Evolutionary conservation across 2,113 vertebrate genomes (phyloP).

Genomic region (Scolopax mira): DNA sequence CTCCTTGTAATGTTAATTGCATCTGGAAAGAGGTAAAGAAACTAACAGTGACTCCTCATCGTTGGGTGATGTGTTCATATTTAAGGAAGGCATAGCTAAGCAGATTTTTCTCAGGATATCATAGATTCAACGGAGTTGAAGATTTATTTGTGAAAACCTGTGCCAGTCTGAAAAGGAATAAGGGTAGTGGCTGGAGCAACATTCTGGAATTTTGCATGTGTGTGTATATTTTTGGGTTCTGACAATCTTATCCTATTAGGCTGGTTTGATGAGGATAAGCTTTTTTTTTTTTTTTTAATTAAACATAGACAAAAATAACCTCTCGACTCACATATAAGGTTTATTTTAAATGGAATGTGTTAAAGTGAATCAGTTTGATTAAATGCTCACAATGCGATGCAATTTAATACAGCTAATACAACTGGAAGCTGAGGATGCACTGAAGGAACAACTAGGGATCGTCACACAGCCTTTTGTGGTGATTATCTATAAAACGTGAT

Average conservation of each 20-base stretch:
- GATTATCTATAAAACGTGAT: background rate
- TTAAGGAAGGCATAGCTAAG: background rate
- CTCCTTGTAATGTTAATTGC: background rate
- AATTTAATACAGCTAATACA: background rate
- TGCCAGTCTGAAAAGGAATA: background rate
- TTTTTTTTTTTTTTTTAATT: background rate
- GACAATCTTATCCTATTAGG: background rate
- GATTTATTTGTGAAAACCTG: background rate
- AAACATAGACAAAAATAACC: background rate
- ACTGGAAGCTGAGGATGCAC: background rate
- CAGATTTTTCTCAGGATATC: background rate
- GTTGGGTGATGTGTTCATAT: background rate
- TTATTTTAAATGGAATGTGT: background rate
- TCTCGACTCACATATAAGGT: background rate
- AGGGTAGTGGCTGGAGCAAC: background rate
- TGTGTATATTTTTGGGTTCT: background rate
- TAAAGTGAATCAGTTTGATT: background rate
- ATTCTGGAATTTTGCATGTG: background rate
- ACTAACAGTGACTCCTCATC: background rate
- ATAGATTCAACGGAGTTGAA: background rate
- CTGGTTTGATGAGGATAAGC: background rate
- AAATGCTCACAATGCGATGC: background rate
- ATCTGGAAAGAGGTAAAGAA: background rate
- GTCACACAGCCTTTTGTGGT: background rate
- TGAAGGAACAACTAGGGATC: background rate